Conservation (phyloP, 1,140 invertebrate species). For the Luehdorfia chinensis region DNA sequence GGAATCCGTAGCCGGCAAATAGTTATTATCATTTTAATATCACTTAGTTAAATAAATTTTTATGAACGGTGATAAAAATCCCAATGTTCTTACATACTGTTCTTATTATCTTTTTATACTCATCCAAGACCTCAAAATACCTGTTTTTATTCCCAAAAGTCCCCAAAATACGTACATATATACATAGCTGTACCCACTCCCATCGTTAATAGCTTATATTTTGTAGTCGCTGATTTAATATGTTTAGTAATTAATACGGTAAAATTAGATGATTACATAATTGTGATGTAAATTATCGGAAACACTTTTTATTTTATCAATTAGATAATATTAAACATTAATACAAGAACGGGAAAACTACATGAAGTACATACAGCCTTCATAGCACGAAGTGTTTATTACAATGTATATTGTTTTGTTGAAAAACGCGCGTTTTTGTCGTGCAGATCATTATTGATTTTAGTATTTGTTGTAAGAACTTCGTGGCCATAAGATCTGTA, state of each 20-base stretch:
- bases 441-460: constrained; percentile 7
- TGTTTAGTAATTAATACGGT: neutral
- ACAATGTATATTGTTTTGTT: constrained; percentile 1
- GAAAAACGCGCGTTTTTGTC: constrained; percentile 1
- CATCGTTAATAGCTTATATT: no score
- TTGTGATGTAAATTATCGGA: constrained; percentile 7
- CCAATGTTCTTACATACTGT: no score
- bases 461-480: neutral
- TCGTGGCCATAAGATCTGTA: neutral
- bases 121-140: no score
- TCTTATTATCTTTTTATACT: no score
- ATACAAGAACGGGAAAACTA: neutral
- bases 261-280: constrained; percentile 3
- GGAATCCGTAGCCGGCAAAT: no score
- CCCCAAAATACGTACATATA: no score
- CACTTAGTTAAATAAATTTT: no score
- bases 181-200: no score
- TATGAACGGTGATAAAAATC: no score
- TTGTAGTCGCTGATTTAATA: constrained; percentile 3
- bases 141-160: no score
- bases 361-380: neutral
- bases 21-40: no score
- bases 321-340: neutral
- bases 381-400: neutral
- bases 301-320: constrained; percentile 9